Conservation (phyloP, 2,797 vertebrate species). For the Acestrorhynchus altus region DNA sequence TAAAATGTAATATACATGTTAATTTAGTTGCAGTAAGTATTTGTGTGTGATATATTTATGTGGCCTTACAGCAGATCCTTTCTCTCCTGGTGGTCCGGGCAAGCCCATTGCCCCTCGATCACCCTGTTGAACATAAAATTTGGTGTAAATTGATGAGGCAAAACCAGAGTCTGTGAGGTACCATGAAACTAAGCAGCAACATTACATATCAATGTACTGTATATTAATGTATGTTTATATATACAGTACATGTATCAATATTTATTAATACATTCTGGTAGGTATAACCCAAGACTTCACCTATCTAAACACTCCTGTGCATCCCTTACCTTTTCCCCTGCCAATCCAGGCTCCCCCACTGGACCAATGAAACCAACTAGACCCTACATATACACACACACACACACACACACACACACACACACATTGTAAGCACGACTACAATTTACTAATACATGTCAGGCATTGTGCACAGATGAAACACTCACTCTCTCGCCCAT, state of each 20-base stretch:
- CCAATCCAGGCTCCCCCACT: conserved; percentile 88
- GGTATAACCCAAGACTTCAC: not conserved
- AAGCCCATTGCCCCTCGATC: conserved; percentile 91
- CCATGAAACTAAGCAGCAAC: too few species aligned
- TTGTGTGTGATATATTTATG: not conserved
- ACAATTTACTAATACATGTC: not conserved
- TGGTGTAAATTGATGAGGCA: conserved; percentile 18
- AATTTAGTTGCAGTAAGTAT: not conserved
- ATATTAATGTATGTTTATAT: too few species aligned
- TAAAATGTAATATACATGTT: conserved; percentile 35
- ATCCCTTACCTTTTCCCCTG: conserved; percentile 92
- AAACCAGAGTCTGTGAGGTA: not conserved
- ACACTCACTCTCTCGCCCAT: conserved; percentile 91
- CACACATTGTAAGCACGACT: not conserved
- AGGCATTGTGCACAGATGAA: not conserved
- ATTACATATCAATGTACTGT: not conserved
- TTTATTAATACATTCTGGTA: not conserved
- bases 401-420: conserved; percentile 46
- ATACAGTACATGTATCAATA: not conserved
- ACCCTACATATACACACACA: conserved; percentile 81
- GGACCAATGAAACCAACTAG: conserved; percentile 93
- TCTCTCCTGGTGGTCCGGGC: conserved; percentile 93
- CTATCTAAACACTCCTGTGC: not conserved
- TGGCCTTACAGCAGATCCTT: conserved; percentile 91
- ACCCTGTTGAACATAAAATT: conserved; percentile 76